Base-by-base conservation (phyloP, 1,140 invertebrate species). In the Cheumatopsyche charites region DNA sequence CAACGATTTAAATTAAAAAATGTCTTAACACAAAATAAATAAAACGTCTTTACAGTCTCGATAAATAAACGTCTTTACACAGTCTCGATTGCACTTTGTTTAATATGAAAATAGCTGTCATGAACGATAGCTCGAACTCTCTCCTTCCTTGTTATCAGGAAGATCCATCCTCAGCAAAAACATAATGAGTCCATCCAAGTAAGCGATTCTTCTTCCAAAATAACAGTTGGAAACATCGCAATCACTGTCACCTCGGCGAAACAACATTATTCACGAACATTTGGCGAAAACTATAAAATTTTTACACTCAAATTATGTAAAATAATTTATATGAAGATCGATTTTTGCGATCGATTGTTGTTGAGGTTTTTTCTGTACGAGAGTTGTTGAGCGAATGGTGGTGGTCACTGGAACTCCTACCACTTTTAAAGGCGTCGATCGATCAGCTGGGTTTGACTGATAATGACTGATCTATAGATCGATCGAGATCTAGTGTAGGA, bases 151-250 rank as follows among this genome's bases (percentile, higher is more conserved):
- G 29, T 70, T 67, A 11, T 62, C 61, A 4, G 74, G 74, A 0
- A 76, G 61, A 41, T 73, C 74, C 65, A 76, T n/a, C 15, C 55
- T 41, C n/a, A 73, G 72, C 7, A 76, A 61, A 41, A 69, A 72
- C 74, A 76, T 73, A 17, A 76, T 76, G 15, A 75, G 65, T 7
- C 41, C 47, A 13, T 75, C 68, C 21, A 25, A 43, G 19, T 26
- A 21, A 4, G 67, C 55, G 7, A 52, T 19, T 5, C 41, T 72
- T 62, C 58, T 62, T 36, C 29, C 29, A 36, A 3, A 62, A 21
- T 13, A 17, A 25, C 23, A n/a, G n/a, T n/a, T n/a, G n/a, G 58
- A n/a, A n/a, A n/a, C n/a, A n/a, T n/a, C n/a, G n/a, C 58, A 13
- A 29, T 23, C 23, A 62, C 58, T 62, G 12, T 21, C 26, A 62